Base-by-base conservation (phyloP, 2,888 invertebrate genomes). In the Lycaena phlaeas region DNA sequence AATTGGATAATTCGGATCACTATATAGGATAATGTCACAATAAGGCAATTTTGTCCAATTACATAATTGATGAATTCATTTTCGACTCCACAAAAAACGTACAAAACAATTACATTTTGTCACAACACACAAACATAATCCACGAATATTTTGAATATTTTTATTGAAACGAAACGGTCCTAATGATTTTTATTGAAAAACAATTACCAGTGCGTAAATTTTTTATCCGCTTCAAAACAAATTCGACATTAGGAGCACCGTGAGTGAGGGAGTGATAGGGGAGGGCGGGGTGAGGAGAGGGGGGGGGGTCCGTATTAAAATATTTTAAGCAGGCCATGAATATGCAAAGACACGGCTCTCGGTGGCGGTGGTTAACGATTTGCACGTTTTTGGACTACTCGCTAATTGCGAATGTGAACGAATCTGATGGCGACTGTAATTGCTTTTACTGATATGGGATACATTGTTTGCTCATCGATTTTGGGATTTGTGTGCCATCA, bases 241-340 rank as follows among this genome's bases (percentile, higher is more conserved):
- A 70, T 64, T 68, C 64, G 71, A 70, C 78, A 81, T 77, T 78
- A 71, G 74, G 71, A 74, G 74, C n/a, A n/a, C n/a, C n/a, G n/a
- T n/a, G n/a, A n/a, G n/a, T n/a, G n/a, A n/a, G n/a, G n/a, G n/a
- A n/a, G n/a, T n/a, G n/a, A n/a, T n/a, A n/a, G n/a, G n/a, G n/a
- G n/a, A n/a, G n/a, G n/a, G n/a, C n/a, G n/a, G n/a, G 76, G 61
- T 70, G 63, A 64, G 65, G 54, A n/a, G n/a, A n/a, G n/a, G 64
- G 64, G 61, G 70, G 70, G 61, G 68, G 71, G 70, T 66, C 70
- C 71, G 69, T 73, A 77, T 82, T 82, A 82, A 82, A 82, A 82
- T 82, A 82, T 82, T 82, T 79, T 82, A 82, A 82, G 68, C 70
- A 82, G 82, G 75, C 77, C 72, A 82, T 82, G 82, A 84, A 84